phyloP scores from a whole-genome alignment of 2,797 vertebrate species.

The Falco peregrinus region DNA sequence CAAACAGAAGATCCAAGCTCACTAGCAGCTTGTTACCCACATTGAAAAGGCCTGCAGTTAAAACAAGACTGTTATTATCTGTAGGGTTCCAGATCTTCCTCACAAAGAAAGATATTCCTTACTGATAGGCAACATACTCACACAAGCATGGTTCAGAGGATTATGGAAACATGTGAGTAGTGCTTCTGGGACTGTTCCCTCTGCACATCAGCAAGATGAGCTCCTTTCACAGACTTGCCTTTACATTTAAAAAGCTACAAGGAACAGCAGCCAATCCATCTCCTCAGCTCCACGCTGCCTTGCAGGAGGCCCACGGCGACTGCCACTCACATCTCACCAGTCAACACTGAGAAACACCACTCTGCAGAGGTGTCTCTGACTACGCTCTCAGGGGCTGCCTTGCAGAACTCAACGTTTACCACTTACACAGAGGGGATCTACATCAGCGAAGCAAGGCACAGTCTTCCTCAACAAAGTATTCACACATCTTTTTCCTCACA shows the following conservation, averaged over 20 bases:
- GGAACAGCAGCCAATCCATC: background rate
- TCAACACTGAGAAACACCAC: background rate
- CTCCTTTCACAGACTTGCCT: background rate
- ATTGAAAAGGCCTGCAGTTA: conserved; percentile 91
- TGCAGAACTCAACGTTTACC: background rate
- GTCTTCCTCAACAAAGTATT: background rate
- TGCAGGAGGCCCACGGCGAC: background rate
- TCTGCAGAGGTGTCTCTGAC: background rate
- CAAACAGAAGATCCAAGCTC: conserved; percentile 93
- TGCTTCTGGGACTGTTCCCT: background rate
- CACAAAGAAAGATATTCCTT: background rate
- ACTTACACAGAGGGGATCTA: background rate
- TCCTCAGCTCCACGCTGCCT: background rate
- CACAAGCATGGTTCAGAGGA: rapidly evolving
- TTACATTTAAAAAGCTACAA: background rate
- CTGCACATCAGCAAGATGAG: background rate
- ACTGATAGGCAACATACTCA: background rate
- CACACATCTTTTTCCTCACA: background rate
- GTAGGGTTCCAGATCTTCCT: background rate
- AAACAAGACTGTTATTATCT: conserved; percentile 25
- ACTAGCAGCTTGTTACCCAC: conserved; percentile 94
- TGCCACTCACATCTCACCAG: background rate
- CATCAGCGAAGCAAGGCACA: background rate
- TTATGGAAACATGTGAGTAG: background rate
- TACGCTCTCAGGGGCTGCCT: background rate